phyloP scores from a whole-genome alignment of 2,888 invertebrate genomes.

The Perithous albicinctus region DNA sequence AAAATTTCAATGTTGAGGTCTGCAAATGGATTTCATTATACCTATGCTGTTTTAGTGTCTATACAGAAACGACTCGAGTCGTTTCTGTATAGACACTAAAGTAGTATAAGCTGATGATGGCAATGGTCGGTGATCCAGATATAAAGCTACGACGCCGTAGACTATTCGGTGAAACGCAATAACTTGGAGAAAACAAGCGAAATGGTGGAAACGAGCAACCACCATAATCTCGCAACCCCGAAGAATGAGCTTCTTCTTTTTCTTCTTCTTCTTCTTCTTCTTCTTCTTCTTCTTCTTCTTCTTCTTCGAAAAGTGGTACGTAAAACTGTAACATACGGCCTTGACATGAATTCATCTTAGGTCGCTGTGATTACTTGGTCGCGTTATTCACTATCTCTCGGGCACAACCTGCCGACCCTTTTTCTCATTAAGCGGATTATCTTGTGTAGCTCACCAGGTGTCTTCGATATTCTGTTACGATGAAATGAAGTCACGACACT shows the following conservation, averaged over 20 bases:
- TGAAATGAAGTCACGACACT: background rate
- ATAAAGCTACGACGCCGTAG: constrained; percentile 7
- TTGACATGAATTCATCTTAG: constrained; percentile 17
- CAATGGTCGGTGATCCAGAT: constrained; percentile 27
- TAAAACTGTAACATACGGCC: constrained; percentile 14
- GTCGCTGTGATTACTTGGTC: constrained; percentile 19
- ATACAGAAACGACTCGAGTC: background rate
- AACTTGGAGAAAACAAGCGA: constrained; percentile 11
- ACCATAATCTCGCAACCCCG: constrained; percentile 8
- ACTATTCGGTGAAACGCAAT: constrained; percentile 28
- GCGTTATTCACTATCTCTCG: background rate
- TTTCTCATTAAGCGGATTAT: constrained; percentile 38
- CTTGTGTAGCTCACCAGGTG: background rate
- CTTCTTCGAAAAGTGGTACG: constrained; percentile 12
- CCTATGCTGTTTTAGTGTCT: background rate
- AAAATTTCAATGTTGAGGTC: background rate
- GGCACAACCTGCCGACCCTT: background rate
- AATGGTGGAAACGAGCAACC: constrained; percentile 8
- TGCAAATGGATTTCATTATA: background rate
- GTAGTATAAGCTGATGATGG: background rate
- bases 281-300: too few species aligned
- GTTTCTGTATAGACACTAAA: too few species aligned
- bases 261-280: too few species aligned
- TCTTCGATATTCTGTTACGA: background rate
- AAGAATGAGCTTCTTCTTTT: background rate